These are phyloP conservation scores for Diabrotica virgifera DNA, from an alignment of 1,140 invertebrate genomes.

Conservation along the genomic window DNA sequence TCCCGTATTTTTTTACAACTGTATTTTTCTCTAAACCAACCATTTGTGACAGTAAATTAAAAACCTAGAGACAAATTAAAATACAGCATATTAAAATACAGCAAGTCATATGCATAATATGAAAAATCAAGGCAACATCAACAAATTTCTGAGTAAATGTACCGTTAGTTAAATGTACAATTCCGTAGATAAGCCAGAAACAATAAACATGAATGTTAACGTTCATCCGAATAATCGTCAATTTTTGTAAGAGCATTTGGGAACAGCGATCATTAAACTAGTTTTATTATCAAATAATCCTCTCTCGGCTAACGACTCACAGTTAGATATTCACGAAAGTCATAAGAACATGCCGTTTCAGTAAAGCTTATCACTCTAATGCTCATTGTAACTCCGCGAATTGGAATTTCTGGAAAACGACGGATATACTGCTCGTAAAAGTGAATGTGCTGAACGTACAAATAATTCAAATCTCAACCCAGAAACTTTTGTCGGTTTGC, in stretches of 20 bases:
- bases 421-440: slow-evolving; percentile 21
- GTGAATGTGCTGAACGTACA: slow-evolving; percentile 8
- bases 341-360: slow-evolving; percentile 3
- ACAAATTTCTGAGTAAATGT: too few species aligned
- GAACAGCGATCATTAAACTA: not conserved
- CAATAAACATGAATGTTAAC: not conserved
- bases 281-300: slow-evolving; percentile 3
- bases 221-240: not conserved
- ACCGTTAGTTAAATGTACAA: not conserved
- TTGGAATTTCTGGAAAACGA: slow-evolving; percentile 1
- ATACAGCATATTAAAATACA: too few species aligned
- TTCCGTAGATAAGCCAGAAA: not conserved
- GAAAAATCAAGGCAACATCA: too few species aligned
- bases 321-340: slow-evolving; percentile 1
- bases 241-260: not conserved
- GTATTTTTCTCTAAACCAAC: too few species aligned
- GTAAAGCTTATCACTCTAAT: slow-evolving; percentile 14
- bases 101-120: too few species aligned
- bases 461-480: slow-evolving; percentile 19
- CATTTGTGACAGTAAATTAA: too few species aligned
- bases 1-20: too few species aligned
- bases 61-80: too few species aligned
- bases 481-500: not conserved
- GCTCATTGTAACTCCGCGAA: slow-evolving; percentile 13
- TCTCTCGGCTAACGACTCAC: not conserved